Evolutionary conservation across 2,113 vertebrate species (phyloP), one percentile per base, ranked within the genome.

Genomic region (Circaetus cinerascens): DNA sequence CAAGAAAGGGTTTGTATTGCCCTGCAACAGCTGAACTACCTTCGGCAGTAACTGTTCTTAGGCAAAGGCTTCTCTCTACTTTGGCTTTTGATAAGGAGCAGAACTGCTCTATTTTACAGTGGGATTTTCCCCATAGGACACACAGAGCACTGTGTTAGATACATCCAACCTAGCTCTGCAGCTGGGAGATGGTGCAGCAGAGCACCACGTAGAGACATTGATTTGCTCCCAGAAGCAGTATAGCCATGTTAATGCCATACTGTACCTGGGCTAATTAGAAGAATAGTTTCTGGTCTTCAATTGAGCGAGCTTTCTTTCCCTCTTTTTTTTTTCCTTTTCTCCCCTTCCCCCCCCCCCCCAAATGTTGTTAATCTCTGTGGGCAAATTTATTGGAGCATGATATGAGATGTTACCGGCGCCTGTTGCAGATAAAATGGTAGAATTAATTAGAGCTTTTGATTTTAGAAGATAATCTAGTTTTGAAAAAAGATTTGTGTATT

Each of bases 341-440:
- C 38, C 38, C 38, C 38, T 38, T 38, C 20, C 9, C 13, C 27
- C 7, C 9, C 22, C 16, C 38, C 26, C 82, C 8, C 74, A 38
- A 77, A 89, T 23, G 21, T 19, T 95, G 79, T 87, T 95, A 95
- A 95, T 94, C 93, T 97, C 95, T 91, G 76, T 95, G 83, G 95
- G 78, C 93, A 96, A 96, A 92, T 92, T 96, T 95, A 96, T 80
- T 97, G 90, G 96, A 95, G 96, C 92, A 91, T 97, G 95, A 96
- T 95, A 96, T 64, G 76, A 97, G 94, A 96, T 89, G 83, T 96
- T 96, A 96, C 89, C 79, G 56, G 64, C 0, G 60, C 64, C 94
- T 81, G 64, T 89, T 97, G 68, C 64, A 95, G 83, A 95, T 38
- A 84, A 97, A 97, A 95, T 51, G 18, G 68, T 92, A 95, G 86